Evolutionary conservation across 2,797 vertebrate species (phyloP), one percentile per base, ranked within the genome.

Genomic region (Avahi laniger): DNA sequence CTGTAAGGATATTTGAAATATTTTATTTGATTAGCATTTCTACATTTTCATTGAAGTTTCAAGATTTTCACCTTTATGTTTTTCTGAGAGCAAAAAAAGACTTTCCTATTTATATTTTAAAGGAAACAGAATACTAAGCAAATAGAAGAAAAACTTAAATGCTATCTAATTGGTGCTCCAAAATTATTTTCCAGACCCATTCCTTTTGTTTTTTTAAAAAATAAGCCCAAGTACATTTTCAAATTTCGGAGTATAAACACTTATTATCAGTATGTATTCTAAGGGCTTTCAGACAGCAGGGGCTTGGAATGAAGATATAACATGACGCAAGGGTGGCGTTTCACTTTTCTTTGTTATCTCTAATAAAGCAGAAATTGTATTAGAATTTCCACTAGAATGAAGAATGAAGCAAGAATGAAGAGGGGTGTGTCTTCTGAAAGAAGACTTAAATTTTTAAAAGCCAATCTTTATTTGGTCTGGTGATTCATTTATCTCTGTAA

Each of bases 1-100:
- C 30, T 85, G 2, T 14, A 65, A 30, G 33, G 87, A 57, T 38
- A 11, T n/a, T 11, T 57, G 35, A 63, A 9, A 30, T 35, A 43
- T 17, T 87, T 82, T 86, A 63, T 96, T 93, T 75, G 24, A 70
- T 92, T 54, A 90, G 3, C 61, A 67, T 78, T 76, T 82, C n/a
- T 5, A 24, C 9, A 33, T 86, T 82, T 87, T 92, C 63, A 79
- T 67, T 50, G 50, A 89, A 52, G 2, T 18, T 52, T 94, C 46
- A 61, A 78, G 30, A 59, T 41, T 86, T 91, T 52, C 54, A 50
- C 17, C 38, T 24, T 86, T 30, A 15, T 41, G 14, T 46, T 88
- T 96, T 78, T 72, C 43, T 84, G 54, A 63, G 10, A 87, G 43
- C 2, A 72, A 86, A 72, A 52, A 2, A 24, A 35, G 59, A 61